phyloP scores from a whole-genome alignment of 2,797 vertebrate genomes.

The Strix occidentalis region DNA sequence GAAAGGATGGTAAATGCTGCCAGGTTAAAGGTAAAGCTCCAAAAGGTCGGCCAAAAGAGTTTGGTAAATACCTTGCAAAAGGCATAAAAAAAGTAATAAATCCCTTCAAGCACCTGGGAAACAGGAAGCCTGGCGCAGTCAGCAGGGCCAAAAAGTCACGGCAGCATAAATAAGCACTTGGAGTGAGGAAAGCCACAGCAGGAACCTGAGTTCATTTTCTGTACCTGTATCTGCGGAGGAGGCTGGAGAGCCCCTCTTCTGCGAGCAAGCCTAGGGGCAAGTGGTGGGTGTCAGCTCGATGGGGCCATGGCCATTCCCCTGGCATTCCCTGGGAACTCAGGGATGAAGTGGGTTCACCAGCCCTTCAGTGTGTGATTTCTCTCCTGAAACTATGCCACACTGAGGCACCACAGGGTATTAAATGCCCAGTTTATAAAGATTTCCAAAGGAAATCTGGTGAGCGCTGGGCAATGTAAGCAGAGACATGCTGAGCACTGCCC shows the following conservation, averaged over 20 bases:
- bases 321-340: not conserved
- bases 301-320: fast-evolving
- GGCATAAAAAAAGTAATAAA: slow-evolving; percentile 6
- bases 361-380: not conserved
- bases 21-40: slow-evolving; percentile 32
- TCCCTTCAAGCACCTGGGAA: slow-evolving; percentile 9
- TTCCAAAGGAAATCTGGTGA: not conserved
- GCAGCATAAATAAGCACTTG: not conserved
- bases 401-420: fast-evolving
- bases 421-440: not conserved
- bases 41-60: not conserved
- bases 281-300: not conserved
- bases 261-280: fast-evolving
- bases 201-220: not conserved
- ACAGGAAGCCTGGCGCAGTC: not conserved
- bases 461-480: not conserved
- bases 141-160: not conserved
- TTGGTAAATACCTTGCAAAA: not conserved
- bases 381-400: not conserved
- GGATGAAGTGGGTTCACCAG: not conserved
- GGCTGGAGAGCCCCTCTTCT: not conserved
- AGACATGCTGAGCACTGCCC: not conserved
- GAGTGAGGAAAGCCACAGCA: not conserved
- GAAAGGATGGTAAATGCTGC: not conserved
- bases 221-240: not conserved